A percentile compares a stretch with the other conserved stretches of the same genome.
Evolutionary conservation across 2,888 invertebrate species (phyloP).

Genomic region (Andrena flavipes): DNA sequence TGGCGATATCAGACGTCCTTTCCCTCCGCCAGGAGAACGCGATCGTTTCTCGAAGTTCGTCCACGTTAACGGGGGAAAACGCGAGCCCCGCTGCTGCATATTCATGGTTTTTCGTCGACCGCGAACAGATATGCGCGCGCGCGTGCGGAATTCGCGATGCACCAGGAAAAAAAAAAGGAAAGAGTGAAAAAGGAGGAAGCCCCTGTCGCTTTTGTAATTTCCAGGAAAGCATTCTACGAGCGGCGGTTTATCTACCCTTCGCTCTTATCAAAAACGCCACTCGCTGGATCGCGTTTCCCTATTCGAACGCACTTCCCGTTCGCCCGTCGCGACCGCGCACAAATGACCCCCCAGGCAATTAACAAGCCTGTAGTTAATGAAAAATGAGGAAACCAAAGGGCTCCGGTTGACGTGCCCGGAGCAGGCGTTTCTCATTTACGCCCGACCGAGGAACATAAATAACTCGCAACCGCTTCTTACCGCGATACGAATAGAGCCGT

Average conservation of each 20-base stretch:
- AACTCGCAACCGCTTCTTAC: too few species aligned
- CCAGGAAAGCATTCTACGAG: background rate
- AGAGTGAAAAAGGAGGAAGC: background rate
- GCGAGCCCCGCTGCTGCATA: background rate
- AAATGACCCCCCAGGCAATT: conserved; percentile 3
- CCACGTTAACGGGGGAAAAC: conserved; percentile 3
- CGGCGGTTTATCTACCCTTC: conserved; percentile 27
- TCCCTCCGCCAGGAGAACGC: background rate
- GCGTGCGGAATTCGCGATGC: background rate
- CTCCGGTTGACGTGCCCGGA: background rate
- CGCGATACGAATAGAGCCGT: background rate
- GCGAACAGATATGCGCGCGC: background rate
- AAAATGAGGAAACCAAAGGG: background rate
- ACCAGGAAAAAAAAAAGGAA: background rate
- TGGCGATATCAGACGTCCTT: conserved; percentile 4
- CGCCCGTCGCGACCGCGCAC: background rate
- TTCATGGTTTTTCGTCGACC: background rate
- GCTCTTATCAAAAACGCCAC: conserved; percentile 13
- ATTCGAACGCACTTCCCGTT: background rate
- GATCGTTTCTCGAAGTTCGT: conserved; percentile 9
- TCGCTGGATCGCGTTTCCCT: background rate
- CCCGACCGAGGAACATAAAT: too few species aligned
- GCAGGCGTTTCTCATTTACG: too few species aligned
- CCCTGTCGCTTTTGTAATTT: background rate
- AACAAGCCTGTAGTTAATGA: conserved; percentile 5